phyloP scores from a whole-genome alignment of 2,113 vertebrate species.

The Sceloporus undulatus region DNA sequence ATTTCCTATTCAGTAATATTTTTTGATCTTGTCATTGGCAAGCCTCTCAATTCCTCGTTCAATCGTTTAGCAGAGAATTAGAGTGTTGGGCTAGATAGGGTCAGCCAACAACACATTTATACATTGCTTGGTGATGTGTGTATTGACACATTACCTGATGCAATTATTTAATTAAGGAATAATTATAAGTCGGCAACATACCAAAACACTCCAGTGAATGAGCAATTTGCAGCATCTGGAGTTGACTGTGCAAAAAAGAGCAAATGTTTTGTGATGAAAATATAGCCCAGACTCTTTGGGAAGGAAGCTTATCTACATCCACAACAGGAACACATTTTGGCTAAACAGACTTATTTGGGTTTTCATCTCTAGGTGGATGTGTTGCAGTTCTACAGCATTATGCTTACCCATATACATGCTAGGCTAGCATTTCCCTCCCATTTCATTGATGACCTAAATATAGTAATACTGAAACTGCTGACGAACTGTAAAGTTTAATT shows the following conservation, averaged over 20 bases:
- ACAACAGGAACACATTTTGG: constrained; percentile 54
- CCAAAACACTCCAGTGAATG: constrained; percentile 55
- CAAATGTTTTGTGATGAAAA: constrained; percentile 45
- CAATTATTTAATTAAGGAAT: constrained; percentile 69
- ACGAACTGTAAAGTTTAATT: constrained; percentile 10
- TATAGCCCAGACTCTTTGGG: constrained; percentile 47
- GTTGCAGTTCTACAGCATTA: constrained; percentile 51
- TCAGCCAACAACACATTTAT: constrained; percentile 43
- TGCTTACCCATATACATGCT: constrained; percentile 7
- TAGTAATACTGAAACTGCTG: constrained; percentile 18
- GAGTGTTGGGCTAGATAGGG: constrained; percentile 27
- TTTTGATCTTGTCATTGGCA: constrained; percentile 14
- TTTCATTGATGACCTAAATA: constrained; percentile 31
- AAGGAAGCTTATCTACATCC: constrained; percentile 60
- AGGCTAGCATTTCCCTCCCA: constrained; percentile 35
- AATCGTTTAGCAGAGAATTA: constrained; percentile 11
- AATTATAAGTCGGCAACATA: constrained; percentile 47
- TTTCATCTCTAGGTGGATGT: constrained; percentile 27
- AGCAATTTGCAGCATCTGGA: constrained; percentile 56
- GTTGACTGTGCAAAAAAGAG: constrained; percentile 45
- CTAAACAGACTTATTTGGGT: constrained; percentile 51
- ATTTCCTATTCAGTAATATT: constrained; percentile 25
- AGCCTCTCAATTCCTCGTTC: constrained; percentile 42
- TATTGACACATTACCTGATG: constrained; percentile 39
- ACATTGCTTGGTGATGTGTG: constrained; percentile 36